These are phyloP conservation scores for Thalassaphorura encarpata DNA, from an alignment of 1,140 invertebrate genomes.

Conservation along the genomic window DNA sequence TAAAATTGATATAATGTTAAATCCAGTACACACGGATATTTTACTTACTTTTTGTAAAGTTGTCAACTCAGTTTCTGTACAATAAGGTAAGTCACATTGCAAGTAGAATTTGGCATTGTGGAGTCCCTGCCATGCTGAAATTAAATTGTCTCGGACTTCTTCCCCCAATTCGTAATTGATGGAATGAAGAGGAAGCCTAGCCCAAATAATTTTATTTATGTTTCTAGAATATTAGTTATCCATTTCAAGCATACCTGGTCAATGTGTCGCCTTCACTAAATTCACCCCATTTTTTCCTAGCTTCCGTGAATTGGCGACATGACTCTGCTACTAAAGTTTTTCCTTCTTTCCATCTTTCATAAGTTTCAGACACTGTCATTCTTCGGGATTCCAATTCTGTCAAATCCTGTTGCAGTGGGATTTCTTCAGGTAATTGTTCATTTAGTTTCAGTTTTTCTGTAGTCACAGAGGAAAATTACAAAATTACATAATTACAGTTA, in stretches of 20 bases:
- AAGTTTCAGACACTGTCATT: constrained; percentile 24
- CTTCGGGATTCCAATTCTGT: constrained; percentile 16
- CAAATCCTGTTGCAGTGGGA: constrained; percentile 12
- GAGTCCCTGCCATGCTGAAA: constrained; percentile 25
- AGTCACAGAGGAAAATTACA: too few species aligned
- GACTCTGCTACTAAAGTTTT: constrained; percentile 14
- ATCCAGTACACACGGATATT: too few species aligned
- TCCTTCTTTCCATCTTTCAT: constrained; percentile 28
- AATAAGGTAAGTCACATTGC: constrained; percentile 20
- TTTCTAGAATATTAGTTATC: neutral
- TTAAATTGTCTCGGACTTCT: constrained; percentile 27
- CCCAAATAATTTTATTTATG: neutral
- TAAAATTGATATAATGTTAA: neutral
- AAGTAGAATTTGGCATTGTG: constrained; percentile 25
- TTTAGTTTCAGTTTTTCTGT: too few species aligned
- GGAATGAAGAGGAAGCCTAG: neutral
- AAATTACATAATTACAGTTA: too few species aligned
- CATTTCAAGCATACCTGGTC: neutral
- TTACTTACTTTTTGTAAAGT: constrained; percentile 26
- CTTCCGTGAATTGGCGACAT: constrained; percentile 21
- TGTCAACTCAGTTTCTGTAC: constrained; percentile 15
- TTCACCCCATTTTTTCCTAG: neutral
- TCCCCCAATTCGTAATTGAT: constrained; percentile 17
- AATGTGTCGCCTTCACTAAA: neutral
- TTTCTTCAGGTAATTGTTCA: too few species aligned